Evolutionary conservation across 1,140 invertebrate genomes (phyloP), one percentile per base, ranked within the genome.

Genomic region (Carposina sasakii): DNA sequence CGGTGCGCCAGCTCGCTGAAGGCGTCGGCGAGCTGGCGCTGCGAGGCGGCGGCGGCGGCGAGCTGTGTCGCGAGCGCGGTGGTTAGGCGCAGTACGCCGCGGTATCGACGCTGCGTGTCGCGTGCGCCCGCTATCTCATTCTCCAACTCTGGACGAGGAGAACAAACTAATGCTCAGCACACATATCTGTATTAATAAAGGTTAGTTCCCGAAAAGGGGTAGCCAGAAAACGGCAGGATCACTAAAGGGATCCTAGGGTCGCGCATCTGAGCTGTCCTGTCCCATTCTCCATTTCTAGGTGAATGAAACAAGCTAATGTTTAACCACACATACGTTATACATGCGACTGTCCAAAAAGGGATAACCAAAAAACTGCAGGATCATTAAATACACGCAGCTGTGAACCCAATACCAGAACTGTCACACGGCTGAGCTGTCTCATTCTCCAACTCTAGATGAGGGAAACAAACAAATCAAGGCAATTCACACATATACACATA

Each of bases 1-100:
- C 96, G 96, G 83, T 98, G 96, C 30, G 96, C 94, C 36, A 98
- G 81, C 65, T 98, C 96, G n/a, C 94, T 92, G 79, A 98, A 98
- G n/a, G 94, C 92, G 68, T 96, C 95, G 0, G 93, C 94, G 19
- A 97, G 86, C 28, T 90, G 89, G 71, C 93, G 91, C 88, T 92
- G 85, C 52, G 79, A 76, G 55, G 93, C 8, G 90, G 92, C 51
- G 91, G 86, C 58, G 86, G 90, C 84, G 89, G 90, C 87, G 88
- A 86, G 61, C 83, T 98, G 96, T 60, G 90, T 93, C 26, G 94
- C 91, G 47, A 98, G 88, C 40, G 93, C 91, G 55, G 92, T 86
- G 17, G 96, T 93, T 65, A 98, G 86, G 55, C 94, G 89, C 60
- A 98, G 87, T 51, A 98, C 91, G 68, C 96, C 95, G 24, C 90